A percentile compares a stretch with the other conserved stretches of the same genome.
Conservation (phyloP, 2,797 vertebrate genomes). For the Vultur gryphus region DNA sequence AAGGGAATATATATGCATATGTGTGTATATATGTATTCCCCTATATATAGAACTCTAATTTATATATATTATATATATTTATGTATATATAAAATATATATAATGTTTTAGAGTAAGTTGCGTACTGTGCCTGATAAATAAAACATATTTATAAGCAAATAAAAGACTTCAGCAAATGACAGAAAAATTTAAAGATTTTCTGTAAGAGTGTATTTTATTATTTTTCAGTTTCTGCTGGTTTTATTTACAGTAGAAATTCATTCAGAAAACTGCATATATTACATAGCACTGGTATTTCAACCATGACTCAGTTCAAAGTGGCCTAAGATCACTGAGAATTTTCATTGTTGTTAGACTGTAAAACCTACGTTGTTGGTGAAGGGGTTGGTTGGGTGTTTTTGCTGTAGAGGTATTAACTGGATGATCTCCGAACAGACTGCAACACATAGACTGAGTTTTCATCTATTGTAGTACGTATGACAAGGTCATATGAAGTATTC, state of each 20-base stretch:
- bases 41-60: conserved; percentile 48
- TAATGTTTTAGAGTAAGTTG: conserved; percentile 33
- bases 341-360: neutral
- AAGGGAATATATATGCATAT: conserved; percentile 6
- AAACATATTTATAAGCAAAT: conserved; percentile 40
- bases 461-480: neutral
- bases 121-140: conserved; percentile 41
- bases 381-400: neutral
- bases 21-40: conserved; percentile 24
- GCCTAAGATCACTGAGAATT: neutral
- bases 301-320: neutral
- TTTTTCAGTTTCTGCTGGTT: conserved; percentile 13
- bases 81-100: conserved; percentile 60
- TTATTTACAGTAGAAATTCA: conserved; percentile 40
- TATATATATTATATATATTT: conserved; percentile 57
- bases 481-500: neutral
- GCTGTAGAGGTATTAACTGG: neutral
- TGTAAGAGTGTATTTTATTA: conserved; percentile 26
- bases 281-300: neutral
- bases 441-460: neutral
- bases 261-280: neutral
- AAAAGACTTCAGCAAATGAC: neutral
- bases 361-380: neutral
- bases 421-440: neutral
- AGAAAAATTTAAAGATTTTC: conserved; percentile 27